Base-by-base conservation (phyloP, 1,140 invertebrate genomes). In the Helicoverpa zea region DNA sequence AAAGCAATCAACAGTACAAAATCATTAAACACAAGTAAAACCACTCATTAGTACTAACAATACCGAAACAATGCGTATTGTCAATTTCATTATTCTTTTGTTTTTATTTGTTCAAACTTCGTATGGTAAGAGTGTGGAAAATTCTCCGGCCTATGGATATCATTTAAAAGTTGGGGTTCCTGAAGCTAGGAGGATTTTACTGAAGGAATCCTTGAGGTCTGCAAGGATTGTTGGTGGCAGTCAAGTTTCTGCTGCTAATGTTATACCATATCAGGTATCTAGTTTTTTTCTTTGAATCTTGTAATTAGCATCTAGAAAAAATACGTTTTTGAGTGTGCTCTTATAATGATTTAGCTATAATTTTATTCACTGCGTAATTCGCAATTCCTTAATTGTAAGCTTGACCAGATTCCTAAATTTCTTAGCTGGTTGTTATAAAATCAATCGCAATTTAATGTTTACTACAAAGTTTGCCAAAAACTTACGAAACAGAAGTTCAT, bases 191-290 rank as follows among this genome's bases (percentile, higher is more conserved):
- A 14, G 77, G 3, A 11, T 88, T n/a, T 56, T 29, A 72, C 64
- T 35, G 2, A 29, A 3, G 29, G 58, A 59, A n/a, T 12, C 58
- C n/a, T 52, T n/a, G 81, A 84, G 72, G 16, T 12, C 64, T 9
- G 12, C 59, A 0, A 87, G 89, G 64, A 91, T 92, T 51, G 79
- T 92, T 3, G 90, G 90, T 2, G 90, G 90, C 0, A 84, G 43
- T 54, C 81, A 84, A 59, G 86, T 87, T 3, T 4, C 80, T 3
- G 61, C 47, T 0, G 77, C 74, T 2, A 73, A 74, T 29, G 79
- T 70, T 10, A 86, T 88, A 76, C 86, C 89, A 9, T 83, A 90
- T 80, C 87, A 90, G 79, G 90, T 91, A 78, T 82, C 79, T 80
- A 18, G 13, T 56, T 30, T 49, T 18, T 23, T 23, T n/a, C n/a